A percentile compares a stretch with the other conserved stretches of the same genome.
These are phyloP conservation scores for Hypena proboscidalis DNA, from an alignment of 2,888 invertebrate species.

Conservation along the genomic window DNA sequence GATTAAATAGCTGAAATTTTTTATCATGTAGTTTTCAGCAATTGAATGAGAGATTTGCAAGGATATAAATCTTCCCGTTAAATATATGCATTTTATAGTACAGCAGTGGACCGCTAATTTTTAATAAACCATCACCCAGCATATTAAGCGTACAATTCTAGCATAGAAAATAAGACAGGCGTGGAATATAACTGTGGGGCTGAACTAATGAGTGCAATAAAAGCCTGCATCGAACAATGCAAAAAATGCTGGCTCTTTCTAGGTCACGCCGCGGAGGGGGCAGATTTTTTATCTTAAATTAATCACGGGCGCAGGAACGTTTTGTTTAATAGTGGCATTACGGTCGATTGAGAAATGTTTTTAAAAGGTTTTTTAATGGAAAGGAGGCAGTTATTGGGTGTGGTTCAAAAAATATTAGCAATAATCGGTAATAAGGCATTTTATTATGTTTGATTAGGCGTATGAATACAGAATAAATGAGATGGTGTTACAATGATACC, in stretches of 20 bases:
- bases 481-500: too few relatives aligned
- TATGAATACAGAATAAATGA: too few relatives aligned
- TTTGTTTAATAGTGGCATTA: conserved; percentile 56
- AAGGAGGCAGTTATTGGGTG: too few relatives aligned
- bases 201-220: conserved; percentile 66
- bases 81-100: too few relatives aligned
- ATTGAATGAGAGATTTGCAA: too few relatives aligned
- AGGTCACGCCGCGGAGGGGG: conserved; percentile 52
- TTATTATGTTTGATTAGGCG: too few relatives aligned
- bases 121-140: conserved; percentile 25
- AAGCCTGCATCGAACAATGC: conserved; percentile 54
- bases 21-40: too few relatives aligned
- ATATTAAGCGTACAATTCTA: conserved; percentile 29
- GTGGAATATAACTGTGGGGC: conserved; percentile 35
- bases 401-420: too few relatives aligned
- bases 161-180: conserved; percentile 51
- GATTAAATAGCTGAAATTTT: too few relatives aligned
- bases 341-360: conserved; percentile 30
- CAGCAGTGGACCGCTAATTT: conserved; percentile 39
- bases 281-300: conserved; percentile 58
- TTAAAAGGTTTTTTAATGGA: not conserved
- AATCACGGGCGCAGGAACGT: conserved; percentile 47
- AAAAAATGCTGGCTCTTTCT: conserved; percentile 62
- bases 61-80: too few relatives aligned
- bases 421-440: too few relatives aligned